A percentile compares a stretch with the other conserved stretches of the same genome.
phyloP scores from a whole-genome alignment of 1,140 invertebrate genomes.

The Papilio xuthus region DNA sequence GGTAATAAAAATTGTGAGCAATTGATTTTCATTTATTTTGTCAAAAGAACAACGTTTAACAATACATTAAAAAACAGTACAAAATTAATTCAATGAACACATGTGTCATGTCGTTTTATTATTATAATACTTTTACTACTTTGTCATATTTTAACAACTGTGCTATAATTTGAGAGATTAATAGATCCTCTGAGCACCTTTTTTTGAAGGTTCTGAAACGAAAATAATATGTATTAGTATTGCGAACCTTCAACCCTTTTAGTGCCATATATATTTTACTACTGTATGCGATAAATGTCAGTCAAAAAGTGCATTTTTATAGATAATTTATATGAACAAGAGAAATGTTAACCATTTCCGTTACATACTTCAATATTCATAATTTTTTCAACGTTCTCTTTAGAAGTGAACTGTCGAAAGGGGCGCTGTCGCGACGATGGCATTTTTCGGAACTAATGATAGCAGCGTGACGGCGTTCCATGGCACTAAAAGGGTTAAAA shows the following conservation, averaged over 20 bases:
- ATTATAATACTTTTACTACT: slow-evolving; percentile 20
- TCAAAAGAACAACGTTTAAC: slow-evolving; percentile 23
- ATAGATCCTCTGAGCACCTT: slow-evolving; percentile 72
- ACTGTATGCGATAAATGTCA: no score
- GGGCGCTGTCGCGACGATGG: no score
- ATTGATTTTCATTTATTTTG: slow-evolving; percentile 30
- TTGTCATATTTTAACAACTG: slow-evolving; percentile 73
- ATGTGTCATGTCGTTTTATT: slow-evolving; percentile 27
- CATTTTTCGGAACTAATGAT: no score
- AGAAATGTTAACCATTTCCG: no score
- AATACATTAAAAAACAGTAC: slow-evolving; percentile 27
- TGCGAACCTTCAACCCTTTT: no score
- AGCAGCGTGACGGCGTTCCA: no score
- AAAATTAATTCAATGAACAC: slow-evolving; percentile 30
- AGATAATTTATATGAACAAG: no score
- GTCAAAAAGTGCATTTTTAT: no score
- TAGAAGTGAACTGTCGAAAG: no score
- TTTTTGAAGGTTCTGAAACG: slow-evolving; percentile 78
- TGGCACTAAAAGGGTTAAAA: background rate
- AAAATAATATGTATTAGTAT: slow-evolving; percentile 41
- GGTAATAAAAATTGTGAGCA: background rate
- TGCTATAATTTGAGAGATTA: slow-evolving; percentile 74
- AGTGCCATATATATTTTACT: no score
- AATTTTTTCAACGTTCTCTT: no score
- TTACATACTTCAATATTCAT: no score